Percentiles rank a stretch among this genome's conserved stretches.
These are phyloP conservation scores for Spea hammondii DNA, from an alignment of 2,797 vertebrate genomes.

Conservation along the genomic window DNA sequence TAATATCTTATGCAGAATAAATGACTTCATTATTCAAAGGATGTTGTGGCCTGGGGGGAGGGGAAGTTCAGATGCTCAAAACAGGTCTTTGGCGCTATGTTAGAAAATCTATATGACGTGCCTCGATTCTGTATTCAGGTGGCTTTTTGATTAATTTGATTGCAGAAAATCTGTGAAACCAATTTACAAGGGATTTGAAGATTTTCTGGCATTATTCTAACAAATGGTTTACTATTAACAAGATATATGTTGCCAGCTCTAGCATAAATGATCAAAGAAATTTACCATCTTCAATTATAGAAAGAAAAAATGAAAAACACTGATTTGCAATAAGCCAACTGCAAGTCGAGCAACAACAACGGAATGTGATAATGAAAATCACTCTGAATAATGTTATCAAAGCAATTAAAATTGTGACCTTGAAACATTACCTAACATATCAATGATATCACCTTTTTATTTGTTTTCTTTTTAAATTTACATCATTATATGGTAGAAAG, in stretches of 20 bases:
- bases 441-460: slow-evolving; percentile 40
- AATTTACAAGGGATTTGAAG: slow-evolving; percentile 61
- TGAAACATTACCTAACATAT: slow-evolving; percentile 41
- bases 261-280: slow-evolving; percentile 62
- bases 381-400: slow-evolving; percentile 50
- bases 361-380: slow-evolving; percentile 49
- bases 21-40: slow-evolving; percentile 52
- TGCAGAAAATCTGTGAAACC: slow-evolving; percentile 59
- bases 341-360: slow-evolving; percentile 50
- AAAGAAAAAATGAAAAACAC: slow-evolving; percentile 57
- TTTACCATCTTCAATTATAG: slow-evolving; percentile 58
- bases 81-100: slow-evolving; percentile 32
- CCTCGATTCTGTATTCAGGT: slow-evolving; percentile 50
- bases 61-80: slow-evolving; percentile 32
- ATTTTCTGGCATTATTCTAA: slow-evolving; percentile 56
- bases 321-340: slow-evolving; percentile 58
- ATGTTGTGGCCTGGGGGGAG: slow-evolving; percentile 42
- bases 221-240: slow-evolving; percentile 60
- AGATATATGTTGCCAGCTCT: slow-evolving; percentile 58
- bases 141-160: slow-evolving; percentile 60
- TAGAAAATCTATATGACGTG: slow-evolving; percentile 45
- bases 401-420: slow-evolving; percentile 52
- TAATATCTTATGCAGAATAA: slow-evolving; percentile 51
- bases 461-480: background rate
- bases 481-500: slow-evolving; percentile 7